Evolutionary conservation across 2,888 invertebrate species (phyloP), one percentile per base, ranked within the genome.

Genomic region (Cremastobaeus sp.): DNA sequence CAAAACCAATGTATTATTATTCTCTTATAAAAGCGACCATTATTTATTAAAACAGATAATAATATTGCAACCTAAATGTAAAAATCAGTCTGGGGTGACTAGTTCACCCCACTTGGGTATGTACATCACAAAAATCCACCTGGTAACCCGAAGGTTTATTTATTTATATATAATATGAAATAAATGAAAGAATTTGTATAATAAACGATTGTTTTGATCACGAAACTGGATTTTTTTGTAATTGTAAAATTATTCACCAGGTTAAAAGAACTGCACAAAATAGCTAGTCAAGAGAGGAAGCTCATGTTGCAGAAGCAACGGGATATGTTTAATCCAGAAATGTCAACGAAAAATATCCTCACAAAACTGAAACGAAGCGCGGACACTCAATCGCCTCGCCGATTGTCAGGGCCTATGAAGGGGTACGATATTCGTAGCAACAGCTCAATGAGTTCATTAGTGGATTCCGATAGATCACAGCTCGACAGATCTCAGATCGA

Each of bases 261-360:
- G 76, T 81, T 90, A 71, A 90, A 90, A 81, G 89, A 90, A 79
- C 86, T 89, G 70, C 90, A 90, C 78, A 89, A 90, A 80, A 88
- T 89, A 48, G 89, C 89, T 17, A 90, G 90, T 47, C 88, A 89
- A 69, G 90, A 90, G 79, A 86, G 90, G 6, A 90, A 90, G 78
- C 84, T 88, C 2, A 88, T 89, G 79, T 81, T 90, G 11, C 89
- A 89, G 78, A 89, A 90, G 74, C 90, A 91, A 77, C 86, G 89
- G 35, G 89, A 90, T 74, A 86, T 90, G 85, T 89, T 90, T 30
- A 90, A 90, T 83, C 88, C 89, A 34, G 89, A 90, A 79, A 85
- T 90, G 82, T 87, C 88, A 4, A 89, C 89, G 5, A 89, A 89
- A 72, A 89, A 89, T 66, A 89, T 89, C 81, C 80, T 89, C 32